phyloP scores from a whole-genome alignment of 2,113 vertebrate genomes.

The Emydura subglobosa region DNA sequence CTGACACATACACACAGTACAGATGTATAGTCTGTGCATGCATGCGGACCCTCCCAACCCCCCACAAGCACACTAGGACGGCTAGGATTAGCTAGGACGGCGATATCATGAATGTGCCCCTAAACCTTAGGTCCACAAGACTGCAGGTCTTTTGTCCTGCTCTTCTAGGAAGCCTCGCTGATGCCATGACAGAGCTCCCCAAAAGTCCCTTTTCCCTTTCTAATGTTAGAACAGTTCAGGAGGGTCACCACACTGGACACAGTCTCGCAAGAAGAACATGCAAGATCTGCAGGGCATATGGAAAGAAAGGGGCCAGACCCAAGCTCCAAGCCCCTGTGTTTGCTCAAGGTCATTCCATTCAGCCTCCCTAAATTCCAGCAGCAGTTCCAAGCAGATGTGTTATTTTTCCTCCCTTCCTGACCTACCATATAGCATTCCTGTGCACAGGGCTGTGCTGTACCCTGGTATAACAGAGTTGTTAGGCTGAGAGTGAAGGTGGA shows the following conservation, averaged over 20 bases:
- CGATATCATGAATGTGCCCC: neutral
- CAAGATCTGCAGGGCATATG: fast-evolving
- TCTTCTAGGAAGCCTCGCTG: neutral
- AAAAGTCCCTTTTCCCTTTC: neutral
- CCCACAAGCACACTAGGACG: neutral
- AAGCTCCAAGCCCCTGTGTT: fast-evolving
- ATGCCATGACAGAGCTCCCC: neutral
- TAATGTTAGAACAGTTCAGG: neutral
- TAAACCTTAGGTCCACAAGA: neutral
- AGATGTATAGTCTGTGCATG: neutral
- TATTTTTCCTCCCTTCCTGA: neutral
- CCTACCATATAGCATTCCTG: neutral
- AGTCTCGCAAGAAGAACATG: fast-evolving
- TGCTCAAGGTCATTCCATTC: fast-evolving
- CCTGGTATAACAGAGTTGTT: neutral
- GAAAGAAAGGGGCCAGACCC: neutral
- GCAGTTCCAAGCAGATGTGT: neutral
- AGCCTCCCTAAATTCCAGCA: neutral
- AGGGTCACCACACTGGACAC: neutral
- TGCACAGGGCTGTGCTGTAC: neutral
- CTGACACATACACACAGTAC: neutral
- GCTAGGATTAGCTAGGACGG: neutral
- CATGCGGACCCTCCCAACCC: fast-evolving
- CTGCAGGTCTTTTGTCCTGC: too few species aligned
- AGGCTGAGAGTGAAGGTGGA: neutral